Evolutionary conservation across 1,140 invertebrate genomes (phyloP).

Genomic region (Oppia nitens): DNA sequence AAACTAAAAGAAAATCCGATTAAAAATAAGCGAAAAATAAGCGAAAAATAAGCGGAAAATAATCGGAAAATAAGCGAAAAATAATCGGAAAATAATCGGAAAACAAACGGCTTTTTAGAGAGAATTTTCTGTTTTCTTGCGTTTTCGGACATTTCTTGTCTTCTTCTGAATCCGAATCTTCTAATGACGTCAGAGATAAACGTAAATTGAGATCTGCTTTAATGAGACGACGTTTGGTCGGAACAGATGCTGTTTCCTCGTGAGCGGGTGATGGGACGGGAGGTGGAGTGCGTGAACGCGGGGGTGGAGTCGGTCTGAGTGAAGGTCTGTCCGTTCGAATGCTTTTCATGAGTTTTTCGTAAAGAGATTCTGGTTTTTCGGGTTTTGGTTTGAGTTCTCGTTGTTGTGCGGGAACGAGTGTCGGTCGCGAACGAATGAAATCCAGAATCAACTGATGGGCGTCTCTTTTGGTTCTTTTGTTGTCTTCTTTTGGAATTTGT

Average conservation of each 20-base stretch:
- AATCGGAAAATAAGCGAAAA: background rate
- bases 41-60: background rate
- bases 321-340: slow-evolving; percentile 57
- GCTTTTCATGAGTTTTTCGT: slow-evolving; percentile 70
- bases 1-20: slow-evolving; percentile 1
- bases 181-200: slow-evolving; percentile 14
- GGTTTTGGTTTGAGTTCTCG: slow-evolving; percentile 53
- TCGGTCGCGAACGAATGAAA: slow-evolving; percentile 84
- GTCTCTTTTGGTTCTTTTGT: slow-evolving; percentile 66
- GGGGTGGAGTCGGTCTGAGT: slow-evolving; percentile 19
- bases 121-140: slow-evolving; percentile 2
- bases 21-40: background rate
- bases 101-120: background rate
- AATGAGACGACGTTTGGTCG: slow-evolving; percentile 32
- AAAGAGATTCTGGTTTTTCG: slow-evolving; percentile 47
- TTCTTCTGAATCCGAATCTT: slow-evolving; percentile 16
- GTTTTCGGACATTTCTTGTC: too few species aligned
- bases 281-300: background rate
- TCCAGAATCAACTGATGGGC: slow-evolving; percentile 86
- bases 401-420: slow-evolving; percentile 78
- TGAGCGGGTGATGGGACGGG: slow-evolving; percentile 22
- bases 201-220: slow-evolving; percentile 31
- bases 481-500: slow-evolving; percentile 65
- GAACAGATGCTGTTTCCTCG: slow-evolving; percentile 25
- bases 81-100: background rate